Base-by-base conservation (phyloP, 2,888 invertebrate genomes). In the Athalia cordata region DNA sequence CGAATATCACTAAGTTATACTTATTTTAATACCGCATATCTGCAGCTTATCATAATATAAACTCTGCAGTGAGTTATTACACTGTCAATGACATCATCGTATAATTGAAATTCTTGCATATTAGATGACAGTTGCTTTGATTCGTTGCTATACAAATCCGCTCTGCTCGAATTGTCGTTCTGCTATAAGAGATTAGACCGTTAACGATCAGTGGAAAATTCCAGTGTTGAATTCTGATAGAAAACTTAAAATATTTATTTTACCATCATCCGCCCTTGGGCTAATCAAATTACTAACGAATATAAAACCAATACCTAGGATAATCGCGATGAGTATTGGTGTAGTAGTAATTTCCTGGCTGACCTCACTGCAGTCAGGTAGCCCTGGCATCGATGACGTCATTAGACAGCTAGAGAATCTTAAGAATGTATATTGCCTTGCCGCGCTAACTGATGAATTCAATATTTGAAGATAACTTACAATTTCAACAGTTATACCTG, bases 341-440 rank as follows among this genome's bases (percentile, higher is more conserved):
- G 15, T 49, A 59, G 29, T 4, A 59, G 62, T 62, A 29, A 11
- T 75, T 62, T 62, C 62, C 13, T 62, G n/a, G 50, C 15, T 62
- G 75, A 61, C 64, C 29, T 62, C 75, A 64, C n/a, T 29, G 29
- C 29, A 43, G 29, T 72, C 68, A 15, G 13, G 50, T 62, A 43
- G 75, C 75, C 62, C 9, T 64, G 75, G 62, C 62, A 75, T 75
- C 50, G 52, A 62, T 75, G 75, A 75, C 75, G 50, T 75, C 62
- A 75, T 7, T 11, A 5, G 29, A 6, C 52, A 52, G 47, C 45
- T 57, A 72, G 59, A 72, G 29, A 72, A 72, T 13, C 4, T 47
- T 59, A 55, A 59, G 59, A 72, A 72, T 47, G 59, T 57, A 59
- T 52, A 47, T 59, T 11, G 45, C 57, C 72, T 59, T 15, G 47